Evolutionary conservation across 2,797 vertebrate species (phyloP).

Genomic region (Pygocentrus nattereri): DNA sequence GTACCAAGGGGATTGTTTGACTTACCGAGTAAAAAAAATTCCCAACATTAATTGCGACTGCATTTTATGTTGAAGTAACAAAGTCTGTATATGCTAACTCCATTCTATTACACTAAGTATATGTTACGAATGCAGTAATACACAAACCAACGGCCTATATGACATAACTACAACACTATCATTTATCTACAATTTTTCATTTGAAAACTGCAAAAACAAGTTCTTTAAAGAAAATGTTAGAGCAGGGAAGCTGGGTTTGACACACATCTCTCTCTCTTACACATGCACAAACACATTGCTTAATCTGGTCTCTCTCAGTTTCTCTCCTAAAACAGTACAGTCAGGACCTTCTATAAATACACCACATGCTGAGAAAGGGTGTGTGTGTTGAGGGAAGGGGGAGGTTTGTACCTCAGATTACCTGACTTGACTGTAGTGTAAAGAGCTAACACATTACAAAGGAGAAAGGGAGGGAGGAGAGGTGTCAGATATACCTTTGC

Average conservation of each 20-base stretch:
- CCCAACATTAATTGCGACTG: background rate
- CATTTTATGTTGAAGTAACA: background rate
- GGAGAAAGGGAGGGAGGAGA: background rate
- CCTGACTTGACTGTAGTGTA: slow-evolving; percentile 5
- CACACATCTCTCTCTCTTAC: background rate
- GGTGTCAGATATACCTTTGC: slow-evolving; percentile 35
- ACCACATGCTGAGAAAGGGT: background rate
- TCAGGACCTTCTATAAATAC: background rate
- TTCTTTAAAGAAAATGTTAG: background rate
- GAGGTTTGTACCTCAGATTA: slow-evolving; percentile 11
- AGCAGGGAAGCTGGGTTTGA: background rate
- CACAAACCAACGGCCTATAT: no score
- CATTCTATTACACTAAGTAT: no score
- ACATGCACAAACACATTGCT: slow-evolving; percentile 13
- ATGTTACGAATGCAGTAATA: no score
- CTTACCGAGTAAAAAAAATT: no score
- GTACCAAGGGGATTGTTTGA: no score
- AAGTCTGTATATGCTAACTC: no score
- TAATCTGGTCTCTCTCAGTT: background rate
- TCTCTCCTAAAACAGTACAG: background rate
- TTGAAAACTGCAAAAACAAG: no score
- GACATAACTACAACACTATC: no score
- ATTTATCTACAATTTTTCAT: no score
- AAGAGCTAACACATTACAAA: background rate
- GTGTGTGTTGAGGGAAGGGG: background rate